Evolutionary conservation across 2,797 vertebrate species (phyloP), one percentile per base, ranked within the genome.

Genomic region (Muscicapa comitata): DNA sequence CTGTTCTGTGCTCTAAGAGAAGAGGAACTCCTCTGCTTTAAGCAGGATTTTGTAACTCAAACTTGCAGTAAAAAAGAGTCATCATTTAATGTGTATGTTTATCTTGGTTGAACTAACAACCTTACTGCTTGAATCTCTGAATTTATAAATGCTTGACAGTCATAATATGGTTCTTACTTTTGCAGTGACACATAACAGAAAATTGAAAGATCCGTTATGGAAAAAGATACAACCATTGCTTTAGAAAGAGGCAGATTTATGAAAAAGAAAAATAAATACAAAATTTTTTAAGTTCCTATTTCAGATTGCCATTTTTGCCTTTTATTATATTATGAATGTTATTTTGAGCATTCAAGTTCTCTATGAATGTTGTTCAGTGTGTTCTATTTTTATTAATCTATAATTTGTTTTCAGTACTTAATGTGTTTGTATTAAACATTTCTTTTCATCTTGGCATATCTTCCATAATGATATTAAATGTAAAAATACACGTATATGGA

Each of bases 251-350:
- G 10, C 35, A 94, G n/a, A 48, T 54, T 74, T 94, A 90, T 94
- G 80, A 91, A 91, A 95, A 88, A 94, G n/a, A 90, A 11, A 93
- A 94, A 88, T 15, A 92, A 82, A 55, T 17, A 90, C 18, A 67
- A 96, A 92, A 51, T 54, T 68, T 96, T 70, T 95, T 63, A 94
- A 95, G 78, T 94, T 96, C 81, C 54, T 95, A 53, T 88, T 96
- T 96, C 93, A 96, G 74, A 94, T 92, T 95, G 33, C 19, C 13
- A 38, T 13, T 51, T 71, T 62, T 86, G 76, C 29, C 61, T 86
- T 95, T 93, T 86, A 77, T 95, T 96, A 84, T 88, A 94, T 93
- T 92, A 43, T 67, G 43, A 71, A 43, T 76, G 92, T 87, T 86
- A 62, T 54, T 59, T 59, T 68, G 29, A 75, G 4, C 8, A 57